Evolutionary conservation across 2,888 invertebrate species (phyloP), one percentile per base, ranked within the genome.

Genomic region (Lepidochitona cinerea): DNA sequence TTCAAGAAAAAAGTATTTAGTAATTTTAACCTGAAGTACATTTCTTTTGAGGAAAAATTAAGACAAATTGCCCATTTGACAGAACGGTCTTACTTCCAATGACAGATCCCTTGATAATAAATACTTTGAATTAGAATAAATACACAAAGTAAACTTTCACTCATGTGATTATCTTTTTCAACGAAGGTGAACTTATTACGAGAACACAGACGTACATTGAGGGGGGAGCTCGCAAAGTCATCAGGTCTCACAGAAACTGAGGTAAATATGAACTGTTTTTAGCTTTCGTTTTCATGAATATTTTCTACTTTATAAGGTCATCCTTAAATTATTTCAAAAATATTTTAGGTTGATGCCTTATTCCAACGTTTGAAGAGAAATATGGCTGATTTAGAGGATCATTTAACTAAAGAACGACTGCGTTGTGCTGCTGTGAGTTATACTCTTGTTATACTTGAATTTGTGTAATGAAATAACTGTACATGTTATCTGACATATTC

Each of bases 221-320:
- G 85, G 29, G 74, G 80, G 23, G 84, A 86, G 67, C 74, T 89
- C 12, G 59, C 79, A 23, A 80, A 84, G 36, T 80, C 82, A 7
- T 84, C 88, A 5, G 85, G 85, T n/a, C 80, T 89, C 66, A 73
- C 85, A 6, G 87, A 88, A 32, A 77, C 80, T 29, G 88, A 88
- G 83, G 85, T 87, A 76, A 74, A 53, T 59, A 36, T 37, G 6
- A 1, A 9, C 41, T 41, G 18, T 18, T 41, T 12, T 41, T 12
- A 41, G 9, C 18, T 9, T 12, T 12, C 41, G 18, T 41, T 41
- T 12, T 9, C 41, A 41, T 41, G 41, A 41, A 41, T 18, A 41
- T 9, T n/a, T n/a, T n/a, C 41, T 18, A 41, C 18, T 12, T 41
- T 18, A 18, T 41, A 41, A 41, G 18, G 18, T 41, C 41, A 18